phyloP scores from a whole-genome alignment of 2,113 vertebrate genomes.

The Brachyhypopomus occidentalis region DNA sequence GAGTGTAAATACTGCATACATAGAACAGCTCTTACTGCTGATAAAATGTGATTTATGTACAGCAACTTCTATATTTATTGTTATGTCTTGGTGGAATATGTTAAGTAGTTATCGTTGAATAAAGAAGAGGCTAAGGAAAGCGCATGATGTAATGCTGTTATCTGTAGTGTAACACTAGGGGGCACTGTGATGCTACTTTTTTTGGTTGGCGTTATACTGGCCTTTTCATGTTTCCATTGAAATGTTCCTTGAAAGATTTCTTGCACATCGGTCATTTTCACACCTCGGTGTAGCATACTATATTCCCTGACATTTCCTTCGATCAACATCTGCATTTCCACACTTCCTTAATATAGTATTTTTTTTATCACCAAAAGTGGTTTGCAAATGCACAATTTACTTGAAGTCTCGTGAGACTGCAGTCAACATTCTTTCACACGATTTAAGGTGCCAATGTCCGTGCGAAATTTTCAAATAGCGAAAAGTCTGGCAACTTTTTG shows the following conservation, averaged over 20 bases:
- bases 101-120: constrained; percentile 55
- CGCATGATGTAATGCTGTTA: neutral
- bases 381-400: neutral
- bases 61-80: constrained; percentile 55
- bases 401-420: neutral
- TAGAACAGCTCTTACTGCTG: constrained; percentile 43
- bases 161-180: constrained; percentile 13
- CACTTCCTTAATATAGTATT: neutral
- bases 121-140: constrained; percentile 34
- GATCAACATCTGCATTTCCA: too few relatives aligned
- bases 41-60: constrained; percentile 29
- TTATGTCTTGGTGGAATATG: constrained; percentile 56
- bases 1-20: constrained; percentile 47
- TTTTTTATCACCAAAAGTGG: neutral
- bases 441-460: neutral
- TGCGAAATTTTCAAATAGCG: neutral
- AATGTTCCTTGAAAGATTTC: neutral
- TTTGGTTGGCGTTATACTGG: neutral
- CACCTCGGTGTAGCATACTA: neutral
- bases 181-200: constrained; percentile 24
- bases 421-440: neutral
- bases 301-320: neutral
- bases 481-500: neutral
- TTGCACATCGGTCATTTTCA: neutral
- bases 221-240: too few relatives aligned